These are phyloP conservation scores for Cavia aperea DNA, from an alignment of 2,113 vertebrate genomes.

Conservation along the genomic window DNA sequence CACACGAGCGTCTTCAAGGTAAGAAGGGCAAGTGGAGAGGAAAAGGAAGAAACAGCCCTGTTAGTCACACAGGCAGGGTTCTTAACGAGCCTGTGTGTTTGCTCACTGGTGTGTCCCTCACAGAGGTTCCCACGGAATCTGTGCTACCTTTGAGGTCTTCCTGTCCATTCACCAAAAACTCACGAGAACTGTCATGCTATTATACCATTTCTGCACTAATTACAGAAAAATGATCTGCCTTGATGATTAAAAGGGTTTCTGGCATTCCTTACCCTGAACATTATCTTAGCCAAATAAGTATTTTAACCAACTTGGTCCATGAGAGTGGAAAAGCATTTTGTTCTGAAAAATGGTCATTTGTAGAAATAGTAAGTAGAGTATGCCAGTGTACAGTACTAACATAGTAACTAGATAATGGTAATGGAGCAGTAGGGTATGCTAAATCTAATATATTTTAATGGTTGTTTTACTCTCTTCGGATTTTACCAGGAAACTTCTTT, in stretches of 20 bases:
- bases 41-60: background rate
- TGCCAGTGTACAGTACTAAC: background rate
- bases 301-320: background rate
- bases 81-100: background rate
- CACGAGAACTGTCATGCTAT: background rate
- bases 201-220: background rate
- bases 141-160: background rate
- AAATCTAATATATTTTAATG: background rate
- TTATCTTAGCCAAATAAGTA: background rate
- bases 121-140: background rate
- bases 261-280: background rate
- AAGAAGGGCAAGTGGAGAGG: background rate
- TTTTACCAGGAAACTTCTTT: conserved; percentile 7
- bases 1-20: conserved; percentile 56
- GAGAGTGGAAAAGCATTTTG: background rate
- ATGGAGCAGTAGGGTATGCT: background rate
- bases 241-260: background rate
- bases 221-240: background rate
- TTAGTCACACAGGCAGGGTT: background rate
- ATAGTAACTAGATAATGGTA: background rate
- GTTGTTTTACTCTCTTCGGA: background rate
- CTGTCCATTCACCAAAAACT: background rate
- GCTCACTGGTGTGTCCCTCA: background rate
- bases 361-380: background rate
- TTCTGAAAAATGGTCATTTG: background rate